A percentile compares a stretch with the other conserved stretches of the same genome.
phyloP scores from a whole-genome alignment of 2,113 vertebrate species.

The Channa maculata region DNA sequence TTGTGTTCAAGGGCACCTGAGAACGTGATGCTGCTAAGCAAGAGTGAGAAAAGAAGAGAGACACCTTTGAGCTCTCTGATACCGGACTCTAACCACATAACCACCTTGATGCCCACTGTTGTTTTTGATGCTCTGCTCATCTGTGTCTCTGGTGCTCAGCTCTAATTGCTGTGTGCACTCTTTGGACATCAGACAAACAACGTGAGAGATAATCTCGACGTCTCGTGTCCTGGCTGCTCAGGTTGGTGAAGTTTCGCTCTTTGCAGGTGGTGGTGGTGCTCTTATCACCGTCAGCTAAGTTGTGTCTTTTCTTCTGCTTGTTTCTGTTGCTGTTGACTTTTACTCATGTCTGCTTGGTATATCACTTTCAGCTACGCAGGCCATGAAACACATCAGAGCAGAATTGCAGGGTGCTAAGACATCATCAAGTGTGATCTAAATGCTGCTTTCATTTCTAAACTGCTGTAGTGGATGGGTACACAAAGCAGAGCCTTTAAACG shows the following conservation, averaged over 20 bases:
- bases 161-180: constrained; percentile 5
- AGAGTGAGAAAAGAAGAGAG: no score
- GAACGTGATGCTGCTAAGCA: not conserved
- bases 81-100: not conserved
- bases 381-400: no score
- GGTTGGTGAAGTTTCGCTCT: not conserved
- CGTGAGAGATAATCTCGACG: not conserved
- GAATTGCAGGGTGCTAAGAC: no score
- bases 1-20: constrained; percentile 5
- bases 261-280: not conserved
- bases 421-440: no score
- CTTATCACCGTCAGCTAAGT: not conserved
- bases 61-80: not conserved
- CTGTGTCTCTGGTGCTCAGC: not conserved
- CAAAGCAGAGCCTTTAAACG: no score
- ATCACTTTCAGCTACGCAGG: no score
- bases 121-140: not conserved
- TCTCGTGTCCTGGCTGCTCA: not conserved
- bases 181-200: constrained; percentile 1
- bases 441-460: no score
- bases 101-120: not conserved
- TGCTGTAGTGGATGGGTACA: no score
- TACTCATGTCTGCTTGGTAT: no score
- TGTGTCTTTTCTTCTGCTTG: not conserved
- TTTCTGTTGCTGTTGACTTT: not conserved